A percentile compares a stretch with the other conserved stretches of the same genome.
phyloP scores from a whole-genome alignment of 1,140 invertebrate genomes.

The Sarcophaga peregrina region DNA sequence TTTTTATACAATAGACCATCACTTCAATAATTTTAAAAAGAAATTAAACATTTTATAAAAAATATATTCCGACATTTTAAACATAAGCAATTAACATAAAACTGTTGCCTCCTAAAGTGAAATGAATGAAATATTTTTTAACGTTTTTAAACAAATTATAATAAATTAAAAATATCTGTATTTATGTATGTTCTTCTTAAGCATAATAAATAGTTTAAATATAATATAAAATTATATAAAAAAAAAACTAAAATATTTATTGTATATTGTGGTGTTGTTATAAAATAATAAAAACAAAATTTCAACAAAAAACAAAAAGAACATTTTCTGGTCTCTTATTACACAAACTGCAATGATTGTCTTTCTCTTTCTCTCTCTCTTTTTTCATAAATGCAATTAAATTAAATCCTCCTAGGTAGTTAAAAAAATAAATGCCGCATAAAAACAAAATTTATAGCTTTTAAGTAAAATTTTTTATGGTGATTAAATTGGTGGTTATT shows the following conservation, averaged over 20 bases:
- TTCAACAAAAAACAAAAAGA: slow-evolving; percentile 21
- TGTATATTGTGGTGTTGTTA: slow-evolving; percentile 24
- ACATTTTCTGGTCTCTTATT: background rate
- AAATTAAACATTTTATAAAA: background rate
- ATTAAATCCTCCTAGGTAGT: background rate
- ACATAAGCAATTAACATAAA: background rate
- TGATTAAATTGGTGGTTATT: background rate
- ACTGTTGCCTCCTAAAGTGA: background rate
- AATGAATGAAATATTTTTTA: background rate
- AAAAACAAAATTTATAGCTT: no score
- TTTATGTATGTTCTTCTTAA: background rate
- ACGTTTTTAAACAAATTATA: background rate
- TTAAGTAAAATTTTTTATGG: background rate
- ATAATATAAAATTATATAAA: no score
- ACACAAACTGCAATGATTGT: background rate
- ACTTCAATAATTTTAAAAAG: background rate
- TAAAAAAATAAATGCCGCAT: background rate
- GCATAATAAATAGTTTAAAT: background rate
- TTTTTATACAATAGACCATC: no score
- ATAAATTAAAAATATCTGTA: no score
- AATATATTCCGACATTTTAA: background rate
- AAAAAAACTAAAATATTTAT: background rate
- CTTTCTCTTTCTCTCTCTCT: background rate
- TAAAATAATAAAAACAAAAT: slow-evolving; percentile 1
- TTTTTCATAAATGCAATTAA: background rate